Evolutionary conservation across 2,888 invertebrate species (phyloP).

Genomic region (Hecatera dysodea): DNA sequence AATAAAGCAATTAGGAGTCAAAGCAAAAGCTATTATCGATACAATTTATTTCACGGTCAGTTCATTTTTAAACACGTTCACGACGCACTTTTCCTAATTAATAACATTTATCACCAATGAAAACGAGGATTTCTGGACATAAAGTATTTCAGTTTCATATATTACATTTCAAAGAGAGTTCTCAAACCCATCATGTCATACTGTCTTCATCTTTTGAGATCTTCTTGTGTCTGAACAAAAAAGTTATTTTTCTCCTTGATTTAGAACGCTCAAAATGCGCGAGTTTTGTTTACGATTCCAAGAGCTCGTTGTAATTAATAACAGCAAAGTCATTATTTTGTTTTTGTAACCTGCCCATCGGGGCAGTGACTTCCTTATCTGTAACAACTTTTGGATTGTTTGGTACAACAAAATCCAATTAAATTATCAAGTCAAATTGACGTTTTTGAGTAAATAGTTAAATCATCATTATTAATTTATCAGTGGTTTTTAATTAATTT

Average conservation of each 20-base stretch:
- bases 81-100: conserved; percentile 22
- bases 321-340: background rate
- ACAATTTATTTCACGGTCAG: conserved; percentile 35
- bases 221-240: background rate
- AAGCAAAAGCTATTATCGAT: conserved; percentile 34
- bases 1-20: conserved; percentile 35
- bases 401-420: background rate
- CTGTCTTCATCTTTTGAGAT: background rate
- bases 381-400: background rate
- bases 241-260: background rate
- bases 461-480: conserved; percentile 1
- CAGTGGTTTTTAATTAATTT: background rate
- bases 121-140: conserved; percentile 8
- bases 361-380: conserved; percentile 16
- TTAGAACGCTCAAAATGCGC: conserved; percentile 8
- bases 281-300: background rate
- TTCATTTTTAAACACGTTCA: conserved; percentile 34
- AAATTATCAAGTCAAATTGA: background rate
- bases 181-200: background rate
- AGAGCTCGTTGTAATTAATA: conserved; percentile 4
- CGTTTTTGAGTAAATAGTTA: background rate
- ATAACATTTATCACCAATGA: conserved; percentile 35
- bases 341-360: background rate
- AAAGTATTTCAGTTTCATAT: background rate
- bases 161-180: background rate